Conservation (phyloP, 2,888 invertebrate species). For the Geophilus truncorum region DNA sequence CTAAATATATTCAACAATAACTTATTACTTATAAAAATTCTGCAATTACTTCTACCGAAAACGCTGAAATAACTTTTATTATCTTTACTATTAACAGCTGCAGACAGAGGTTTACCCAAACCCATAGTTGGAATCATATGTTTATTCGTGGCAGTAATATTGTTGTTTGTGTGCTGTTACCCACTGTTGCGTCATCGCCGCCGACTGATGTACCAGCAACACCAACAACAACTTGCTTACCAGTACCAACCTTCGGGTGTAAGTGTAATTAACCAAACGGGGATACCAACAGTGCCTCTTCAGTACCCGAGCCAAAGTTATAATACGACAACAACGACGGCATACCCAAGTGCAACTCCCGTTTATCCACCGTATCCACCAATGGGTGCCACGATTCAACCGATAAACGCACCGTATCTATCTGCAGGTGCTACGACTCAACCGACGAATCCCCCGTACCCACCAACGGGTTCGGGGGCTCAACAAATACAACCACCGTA, state of each 20-base stretch:
- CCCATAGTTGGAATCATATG: not conserved
- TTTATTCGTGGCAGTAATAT: not conserved
- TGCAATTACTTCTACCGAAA: not conserved
- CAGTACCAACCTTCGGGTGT: not conserved
- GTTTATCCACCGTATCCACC: not conserved
- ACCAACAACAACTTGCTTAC: not conserved
- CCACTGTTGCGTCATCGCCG: not conserved
- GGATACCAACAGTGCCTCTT: not conserved
- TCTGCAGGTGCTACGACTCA: too few relatives aligned
- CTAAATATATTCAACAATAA: too few relatives aligned
- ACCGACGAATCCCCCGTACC: not conserved
- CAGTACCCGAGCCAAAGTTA: not conserved
- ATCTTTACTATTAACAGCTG: not conserved
- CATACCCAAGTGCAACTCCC: too few relatives aligned
- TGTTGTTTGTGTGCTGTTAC: not conserved
- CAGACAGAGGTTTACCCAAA: not conserved
- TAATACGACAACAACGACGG: not conserved
- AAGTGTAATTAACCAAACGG: not conserved
- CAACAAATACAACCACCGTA: not conserved
- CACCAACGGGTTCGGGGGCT: not conserved
- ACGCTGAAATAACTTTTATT: not conserved
- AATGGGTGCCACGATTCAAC: too few relatives aligned
- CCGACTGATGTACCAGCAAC: not conserved
- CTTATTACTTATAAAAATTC: not conserved
- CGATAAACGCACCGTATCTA: too few relatives aligned